These are phyloP conservation scores for Enteromius argenteus DNA, from an alignment of 2,797 vertebrate species.

Conservation along the genomic window DNA sequence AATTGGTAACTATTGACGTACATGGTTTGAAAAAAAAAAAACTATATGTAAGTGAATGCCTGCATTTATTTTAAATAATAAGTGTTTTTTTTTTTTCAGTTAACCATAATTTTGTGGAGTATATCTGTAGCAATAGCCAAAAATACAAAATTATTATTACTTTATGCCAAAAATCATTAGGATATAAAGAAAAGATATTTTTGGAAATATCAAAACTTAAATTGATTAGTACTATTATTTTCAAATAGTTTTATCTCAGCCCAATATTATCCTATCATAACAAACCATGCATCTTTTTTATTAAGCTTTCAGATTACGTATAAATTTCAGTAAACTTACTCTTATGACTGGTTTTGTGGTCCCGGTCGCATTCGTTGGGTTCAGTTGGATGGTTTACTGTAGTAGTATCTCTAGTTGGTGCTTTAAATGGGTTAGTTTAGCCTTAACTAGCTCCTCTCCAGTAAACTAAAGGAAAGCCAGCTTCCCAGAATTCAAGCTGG, in stretches of 20 bases:
- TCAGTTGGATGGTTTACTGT: not conserved
- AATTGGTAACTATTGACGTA: not conserved
- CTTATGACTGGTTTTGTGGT: no score
- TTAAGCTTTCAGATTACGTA: no score
- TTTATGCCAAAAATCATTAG: no score
- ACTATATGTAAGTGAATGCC: not conserved
- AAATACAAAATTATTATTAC: no score
- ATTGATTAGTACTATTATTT: no score
- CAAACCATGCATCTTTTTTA: no score
- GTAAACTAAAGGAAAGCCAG: constrained; percentile 96
- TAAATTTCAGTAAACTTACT: no score
- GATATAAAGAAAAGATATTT: no score
- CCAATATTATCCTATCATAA: no score
- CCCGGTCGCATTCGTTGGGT: not conserved
- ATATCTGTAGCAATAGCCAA: no score
- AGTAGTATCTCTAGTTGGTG: not conserved
- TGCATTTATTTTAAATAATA: not conserved
- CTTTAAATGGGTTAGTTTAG: not conserved
- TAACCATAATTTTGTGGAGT: not conserved
- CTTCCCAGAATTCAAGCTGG: constrained; percentile 96
- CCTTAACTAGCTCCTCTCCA: constrained; percentile 64
- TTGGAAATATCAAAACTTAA: no score
- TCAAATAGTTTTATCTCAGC: no score
- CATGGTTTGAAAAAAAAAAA: not conserved
- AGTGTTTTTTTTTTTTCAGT: not conserved